Evolutionary conservation across 2,113 vertebrate species (phyloP), one percentile per base, ranked within the genome.

Genomic region (Todiramphus saurophagus): DNA sequence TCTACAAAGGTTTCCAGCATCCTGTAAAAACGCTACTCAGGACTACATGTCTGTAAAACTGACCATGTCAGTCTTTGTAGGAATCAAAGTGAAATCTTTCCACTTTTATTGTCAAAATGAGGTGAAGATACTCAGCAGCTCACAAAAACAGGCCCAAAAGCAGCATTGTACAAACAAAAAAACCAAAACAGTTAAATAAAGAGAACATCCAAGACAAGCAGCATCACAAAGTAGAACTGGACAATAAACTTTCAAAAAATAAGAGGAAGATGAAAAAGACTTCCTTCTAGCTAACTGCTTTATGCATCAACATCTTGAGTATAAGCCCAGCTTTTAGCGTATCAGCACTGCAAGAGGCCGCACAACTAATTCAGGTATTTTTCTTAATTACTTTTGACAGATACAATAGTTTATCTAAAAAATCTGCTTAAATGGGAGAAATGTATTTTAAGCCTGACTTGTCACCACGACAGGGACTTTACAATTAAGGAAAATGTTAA

Each of bases 121-220:
- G 69, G 76, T 93, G 92, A 90, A 92, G 18, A 28, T 94, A 90
- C 53, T 73, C 77, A 92, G 76, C 66, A 93, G 88, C 51, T 86
- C 83, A 93, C 43, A 87, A 90, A 93, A 87, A 50, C 11, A 87
- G 51, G 83, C 59, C 20, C n/a, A 88, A 75, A 94, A 95, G 90
- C 90, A 96, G 92, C 88, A 67, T 37, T 88, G 27, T 87, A 55
- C 4, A 51, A 69, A 73, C 76, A 56, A 55, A 76, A 70, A 37
- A 58, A 53, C 23, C 13, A 25, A 44, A 30, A 53, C 63, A 16
- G 14, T 83, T 70, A 83, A 79, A 77, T 90, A 78, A 89, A 63
- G 64, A 83, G 63, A 92, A 83, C 28, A 37, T 78, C 68, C 33
- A 88, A 90, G 83, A 86, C 14, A 86, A 94, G 64, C 85, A 93